Evolutionary conservation across 2,888 invertebrate genomes (phyloP), one percentile per base, ranked within the genome.

Genomic region (Caenorhabditis sp.): DNA sequence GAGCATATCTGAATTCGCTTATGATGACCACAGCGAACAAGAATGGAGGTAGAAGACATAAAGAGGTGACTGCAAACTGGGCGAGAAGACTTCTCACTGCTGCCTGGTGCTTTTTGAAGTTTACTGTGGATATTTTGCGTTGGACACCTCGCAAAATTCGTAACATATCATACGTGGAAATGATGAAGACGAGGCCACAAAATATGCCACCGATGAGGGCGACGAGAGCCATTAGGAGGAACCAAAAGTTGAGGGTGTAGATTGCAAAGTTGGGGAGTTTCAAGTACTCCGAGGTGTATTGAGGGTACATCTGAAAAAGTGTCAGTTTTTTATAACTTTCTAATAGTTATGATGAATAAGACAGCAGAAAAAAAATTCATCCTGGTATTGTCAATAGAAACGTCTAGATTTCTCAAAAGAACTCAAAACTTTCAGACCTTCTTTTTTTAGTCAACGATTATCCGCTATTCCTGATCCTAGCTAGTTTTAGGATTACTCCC

Each of bases 211-310:
- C 68, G 28, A 47, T 0, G 3, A 74, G n/a, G 1, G 56, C 31
- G 10, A 56, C n/a, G 1, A 24, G 0, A 0, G 75, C 66, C 44
- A 75, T 64, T 3, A 58, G n/a, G 16, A 56, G 5, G 16, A 64
- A 75, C 64, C 74, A 74, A 8, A 22, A 19, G 28, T 75, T 75
- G 56, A 66, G 31, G 3, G 26, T 54, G 31, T 75, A 75, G 47
- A 75, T 75, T 0, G 66, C 64, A 24, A 75, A 75, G 24, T 75
- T 75, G 7, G 31, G 56, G 22, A 75, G 74, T n/a, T 51, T n/a
- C 0, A 24, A 44, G 58, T 56, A 66, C 10, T 5, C 8, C 31
- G 16, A 22, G 12, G 47, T 10, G 31, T 26, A 28, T 38, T 66
- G 14, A 5, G 35, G 31, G 35, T 54, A 66, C 35, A 26, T 16